Percentiles rank a stretch among this genome's conserved stretches.
These are phyloP conservation scores for Odocoileus hemionus DNA, from an alignment of 2,113 vertebrate species.

Conservation along the genomic window DNA sequence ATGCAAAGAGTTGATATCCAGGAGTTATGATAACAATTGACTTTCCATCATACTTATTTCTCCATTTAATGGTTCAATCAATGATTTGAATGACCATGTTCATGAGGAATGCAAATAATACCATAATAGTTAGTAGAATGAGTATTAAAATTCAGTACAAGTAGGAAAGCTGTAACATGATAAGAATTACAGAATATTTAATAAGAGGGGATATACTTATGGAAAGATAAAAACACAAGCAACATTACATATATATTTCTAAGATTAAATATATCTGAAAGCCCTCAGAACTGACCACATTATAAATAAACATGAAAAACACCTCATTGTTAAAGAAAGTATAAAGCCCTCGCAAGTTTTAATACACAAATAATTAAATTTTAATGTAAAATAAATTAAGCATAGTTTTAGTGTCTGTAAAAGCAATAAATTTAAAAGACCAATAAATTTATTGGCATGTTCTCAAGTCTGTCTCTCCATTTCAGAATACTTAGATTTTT, in stretches of 20 bases:
- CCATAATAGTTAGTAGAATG: neutral
- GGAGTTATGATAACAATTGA: neutral
- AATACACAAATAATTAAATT: neutral
- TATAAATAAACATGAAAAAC: neutral
- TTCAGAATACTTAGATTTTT: neutral
- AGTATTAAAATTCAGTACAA: neutral
- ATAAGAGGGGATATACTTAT: neutral
- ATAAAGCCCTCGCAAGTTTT: neutral
- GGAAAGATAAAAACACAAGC: neutral
- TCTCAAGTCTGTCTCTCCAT: neutral
- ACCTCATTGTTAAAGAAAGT: neutral
- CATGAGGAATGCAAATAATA: neutral
- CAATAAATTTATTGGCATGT: neutral
- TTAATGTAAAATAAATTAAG: neutral
- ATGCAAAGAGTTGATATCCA: neutral
- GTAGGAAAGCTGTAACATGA: neutral
- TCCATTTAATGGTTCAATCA: neutral
- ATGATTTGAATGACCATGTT: slow-evolving; percentile 13
- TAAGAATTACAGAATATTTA: neutral
- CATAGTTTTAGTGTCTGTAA: neutral
- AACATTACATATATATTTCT: neutral
- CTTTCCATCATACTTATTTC: slow-evolving; percentile 31
- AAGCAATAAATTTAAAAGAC: neutral
- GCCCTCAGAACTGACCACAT: neutral
- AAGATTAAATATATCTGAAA: neutral